Evolutionary conservation across 2,797 vertebrate genomes (phyloP).

Genomic region (Parauchenoglanis punctatus): DNA sequence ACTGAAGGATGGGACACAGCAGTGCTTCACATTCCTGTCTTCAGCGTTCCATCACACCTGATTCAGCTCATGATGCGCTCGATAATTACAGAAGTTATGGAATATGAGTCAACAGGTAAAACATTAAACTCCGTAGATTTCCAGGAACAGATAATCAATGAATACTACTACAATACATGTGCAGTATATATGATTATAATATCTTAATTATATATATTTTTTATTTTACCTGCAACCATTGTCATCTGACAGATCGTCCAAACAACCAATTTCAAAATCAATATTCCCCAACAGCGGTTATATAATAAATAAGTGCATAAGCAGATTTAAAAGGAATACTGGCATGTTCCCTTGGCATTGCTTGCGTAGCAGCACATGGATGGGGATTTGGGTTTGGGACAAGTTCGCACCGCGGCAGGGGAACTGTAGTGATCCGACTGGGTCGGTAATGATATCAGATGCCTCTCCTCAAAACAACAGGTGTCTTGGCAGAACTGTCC

Average conservation of each 20-base stretch:
- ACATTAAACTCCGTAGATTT: not conserved
- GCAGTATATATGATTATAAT: not conserved
- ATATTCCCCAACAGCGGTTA: not conserved
- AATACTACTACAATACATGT: not conserved
- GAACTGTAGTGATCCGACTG: constrained; percentile 92
- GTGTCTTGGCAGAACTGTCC: constrained; percentile 97
- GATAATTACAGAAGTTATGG: not conserved
- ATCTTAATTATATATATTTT: not conserved
- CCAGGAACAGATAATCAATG: not conserved
- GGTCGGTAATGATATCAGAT: constrained; percentile 99
- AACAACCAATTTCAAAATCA: not conserved
- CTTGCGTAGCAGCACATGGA: constrained; percentile 61
- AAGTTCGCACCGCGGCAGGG: constrained; percentile 96
- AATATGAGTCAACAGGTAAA: not conserved
- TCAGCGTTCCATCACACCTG: constrained; percentile 20
- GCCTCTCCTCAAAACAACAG: constrained; percentile 99
- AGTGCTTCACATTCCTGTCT: constrained; percentile 8
- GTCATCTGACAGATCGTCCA: not conserved
- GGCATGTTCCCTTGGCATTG: constrained; percentile 64
- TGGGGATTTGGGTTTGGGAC: constrained; percentile 86
- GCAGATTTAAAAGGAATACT: constrained; percentile 40
- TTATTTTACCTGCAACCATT: not conserved
- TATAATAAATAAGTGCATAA: constrained; percentile 45
- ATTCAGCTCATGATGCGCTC: constrained; percentile 4
- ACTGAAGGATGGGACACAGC: constrained; percentile 12